phyloP scores from a whole-genome alignment of 2,888 invertebrate species.

The Bombylius major region DNA sequence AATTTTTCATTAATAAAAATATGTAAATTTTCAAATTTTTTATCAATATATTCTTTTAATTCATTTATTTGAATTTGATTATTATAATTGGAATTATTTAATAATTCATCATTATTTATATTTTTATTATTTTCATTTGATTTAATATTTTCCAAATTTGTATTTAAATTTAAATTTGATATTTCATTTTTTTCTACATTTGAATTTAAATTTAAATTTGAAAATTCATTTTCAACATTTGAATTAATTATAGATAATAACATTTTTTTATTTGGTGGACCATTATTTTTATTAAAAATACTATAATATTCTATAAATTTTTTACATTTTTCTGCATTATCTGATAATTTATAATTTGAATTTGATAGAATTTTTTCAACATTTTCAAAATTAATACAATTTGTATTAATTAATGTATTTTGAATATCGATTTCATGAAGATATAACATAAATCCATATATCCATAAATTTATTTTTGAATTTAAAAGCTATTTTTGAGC shows the following conservation, averaged over 20 bases:
- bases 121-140: not conserved
- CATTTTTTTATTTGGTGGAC: conserved; percentile 1
- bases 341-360: conserved; percentile 18
- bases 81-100: not conserved
- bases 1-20: conserved; percentile 19
- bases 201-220: not conserved
- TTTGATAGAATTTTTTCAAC: conserved; percentile 25
- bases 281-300: not conserved
- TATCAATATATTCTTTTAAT: conserved; percentile 23
- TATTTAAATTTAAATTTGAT: not conserved
- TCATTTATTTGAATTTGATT: not conserved
- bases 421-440: conserved; percentile 24
- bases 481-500: conserved; percentile 4
- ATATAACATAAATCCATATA: conserved; percentile 28
- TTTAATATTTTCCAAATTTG: no score
- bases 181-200: not conserved
- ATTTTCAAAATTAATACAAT: conserved; percentile 24
- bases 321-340: conserved; percentile 24
- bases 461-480: conserved; percentile 24
- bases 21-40: conserved; percentile 22
- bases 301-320: conserved; percentile 17
- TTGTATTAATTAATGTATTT: conserved; percentile 25
- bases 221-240: not conserved
- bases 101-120: not conserved
- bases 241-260: conserved; percentile 6